Conservation (phyloP, 2,888 invertebrate genomes). For the Adineta ricciae region DNA sequence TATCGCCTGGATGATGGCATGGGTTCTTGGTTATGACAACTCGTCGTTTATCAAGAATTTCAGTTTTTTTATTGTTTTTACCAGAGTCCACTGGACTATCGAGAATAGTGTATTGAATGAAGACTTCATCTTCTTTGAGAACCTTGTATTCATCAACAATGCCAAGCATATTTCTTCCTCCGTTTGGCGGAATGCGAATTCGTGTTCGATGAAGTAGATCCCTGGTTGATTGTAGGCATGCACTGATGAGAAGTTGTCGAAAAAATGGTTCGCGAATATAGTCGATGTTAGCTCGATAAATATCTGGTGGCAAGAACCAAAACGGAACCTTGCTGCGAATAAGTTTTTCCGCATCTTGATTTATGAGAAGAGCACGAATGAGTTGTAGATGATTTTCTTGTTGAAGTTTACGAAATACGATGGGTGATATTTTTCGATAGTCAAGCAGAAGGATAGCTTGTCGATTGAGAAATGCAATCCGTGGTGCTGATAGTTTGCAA, state of each 20-base stretch:
- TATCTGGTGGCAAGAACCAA: not conserved
- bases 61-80: not conserved
- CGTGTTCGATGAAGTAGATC: not conserved
- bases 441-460: not conserved
- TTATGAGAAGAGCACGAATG: not conserved
- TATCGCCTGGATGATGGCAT: constrained; percentile 8
- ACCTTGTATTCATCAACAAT: not conserved
- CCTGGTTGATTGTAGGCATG: not conserved
- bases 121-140: not conserved
- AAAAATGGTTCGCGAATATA: not conserved
- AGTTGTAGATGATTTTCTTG: not conserved
- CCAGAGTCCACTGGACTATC: no score
- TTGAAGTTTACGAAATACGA: not conserved
- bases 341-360: not conserved
- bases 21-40: not conserved
- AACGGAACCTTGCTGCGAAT: not conserved
- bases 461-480: not conserved
- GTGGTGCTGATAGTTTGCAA: not conserved
- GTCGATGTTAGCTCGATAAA: not conserved
- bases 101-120: not conserved
- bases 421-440: not conserved
- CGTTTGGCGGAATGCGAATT: not conserved
- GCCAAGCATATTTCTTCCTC: not conserved
- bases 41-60: not conserved
- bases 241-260: not conserved